phyloP scores from a whole-genome alignment of 2,113 vertebrate genomes.

The Pangasianodon hypophthalmus region DNA sequence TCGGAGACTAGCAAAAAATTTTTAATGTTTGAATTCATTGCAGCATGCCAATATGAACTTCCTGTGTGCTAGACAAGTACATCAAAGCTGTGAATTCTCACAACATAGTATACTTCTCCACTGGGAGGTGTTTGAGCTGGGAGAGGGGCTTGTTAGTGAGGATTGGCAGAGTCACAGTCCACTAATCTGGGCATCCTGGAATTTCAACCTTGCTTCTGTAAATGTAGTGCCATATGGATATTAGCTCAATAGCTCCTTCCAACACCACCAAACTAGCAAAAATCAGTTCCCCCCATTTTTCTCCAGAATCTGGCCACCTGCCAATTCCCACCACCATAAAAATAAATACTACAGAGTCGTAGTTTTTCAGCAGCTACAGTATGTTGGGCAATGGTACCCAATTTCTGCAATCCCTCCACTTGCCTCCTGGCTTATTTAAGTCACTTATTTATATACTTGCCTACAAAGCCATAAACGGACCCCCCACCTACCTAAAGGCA shows the following conservation, averaged over 20 bases:
- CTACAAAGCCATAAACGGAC: not conserved
- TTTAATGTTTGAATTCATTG: slow-evolving; percentile 26
- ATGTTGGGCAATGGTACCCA: not conserved
- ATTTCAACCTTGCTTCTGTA: not conserved
- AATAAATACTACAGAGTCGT: not conserved
- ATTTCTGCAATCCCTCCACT: not conserved
- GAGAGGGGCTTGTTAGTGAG: slow-evolving; percentile 19
- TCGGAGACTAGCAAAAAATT: slow-evolving; percentile 30
- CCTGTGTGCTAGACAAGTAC: slow-evolving; percentile 23
- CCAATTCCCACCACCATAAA: not conserved
- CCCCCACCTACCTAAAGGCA: not conserved
- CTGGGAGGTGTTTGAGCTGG: slow-evolving; percentile 16
- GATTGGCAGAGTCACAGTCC: slow-evolving; percentile 4
- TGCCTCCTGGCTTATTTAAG: not conserved
- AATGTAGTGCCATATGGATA: not conserved
- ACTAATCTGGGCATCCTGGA: slow-evolving; percentile 14
- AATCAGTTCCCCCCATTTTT: not conserved
- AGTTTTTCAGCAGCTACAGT: not conserved
- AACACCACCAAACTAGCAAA: not conserved
- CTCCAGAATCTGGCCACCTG: not conserved
- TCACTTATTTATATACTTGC: not conserved
- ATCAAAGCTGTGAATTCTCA: slow-evolving; percentile 32
- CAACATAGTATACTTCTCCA: slow-evolving; percentile 5
- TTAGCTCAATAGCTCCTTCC: not conserved
- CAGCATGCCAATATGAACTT: slow-evolving; percentile 29